Base-by-base conservation (phyloP, 2,113 vertebrate genomes). In the Passer montanus region DNA sequence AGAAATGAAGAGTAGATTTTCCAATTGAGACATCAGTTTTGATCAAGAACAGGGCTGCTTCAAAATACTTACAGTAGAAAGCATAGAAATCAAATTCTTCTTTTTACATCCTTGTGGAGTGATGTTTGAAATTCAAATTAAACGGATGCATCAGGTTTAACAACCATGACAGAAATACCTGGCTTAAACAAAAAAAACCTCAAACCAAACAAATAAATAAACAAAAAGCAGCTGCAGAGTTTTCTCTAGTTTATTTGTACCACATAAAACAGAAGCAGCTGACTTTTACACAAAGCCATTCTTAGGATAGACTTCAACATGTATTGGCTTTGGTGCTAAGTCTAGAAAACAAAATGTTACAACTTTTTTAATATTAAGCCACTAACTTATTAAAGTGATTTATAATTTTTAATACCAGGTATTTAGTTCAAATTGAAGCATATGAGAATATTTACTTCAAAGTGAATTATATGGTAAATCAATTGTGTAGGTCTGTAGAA, bases 181-280 rank as follows among this genome's bases (percentile, higher is more conserved):
- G 14, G 19, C 4, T 28, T n/a, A 63, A 87, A 41, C 3, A 55
- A 59, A 10, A 7, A 16, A 19, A 60, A 31, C 53, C 30, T 7
- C 26, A 10, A 37, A 66, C 77, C 33, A 3, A 53, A 70, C 20
- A 28, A n/a, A 21, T 11, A 41, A 10, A 3, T 13, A 13, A 5
- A 20, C 39, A 67, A 33, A 67, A 26, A 10, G 5, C 4, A 59
- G 11, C 13, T 59, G 14, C 14, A 74, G 49, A 50, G 1, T 31
- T 47, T 60, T 4, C 5, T 81, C 23, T 56, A 26, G 6, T 50
- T 79, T 90, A 10, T 70, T 75, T 78, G 22, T 28, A 78, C 4
- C 20, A 62, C 0, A 0, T 53, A 50, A 63, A 64, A 67, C 2
- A 58, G 22, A 75, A 70, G 10, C 13, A 44, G 4, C 9, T 49